Evolutionary conservation across 2,888 invertebrate species (phyloP).

Genomic region (Trichopoda pennipes): DNA sequence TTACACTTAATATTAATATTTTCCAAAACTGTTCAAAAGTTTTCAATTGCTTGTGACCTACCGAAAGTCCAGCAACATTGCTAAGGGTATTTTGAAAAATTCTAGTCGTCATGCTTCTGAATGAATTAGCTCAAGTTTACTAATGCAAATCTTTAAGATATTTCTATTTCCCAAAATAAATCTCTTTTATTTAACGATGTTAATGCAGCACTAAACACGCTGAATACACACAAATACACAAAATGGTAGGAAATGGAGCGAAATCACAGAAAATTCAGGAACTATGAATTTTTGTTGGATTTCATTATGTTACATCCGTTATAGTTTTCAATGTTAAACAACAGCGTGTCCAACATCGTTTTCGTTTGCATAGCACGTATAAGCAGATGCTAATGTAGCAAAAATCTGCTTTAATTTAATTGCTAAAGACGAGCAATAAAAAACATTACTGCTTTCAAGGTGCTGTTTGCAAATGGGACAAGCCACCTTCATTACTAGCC

Average conservation of each 20-base stretch:
- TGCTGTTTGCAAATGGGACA: conserved; percentile 43
- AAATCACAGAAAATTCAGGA: conserved; percentile 10
- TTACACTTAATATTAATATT: no score
- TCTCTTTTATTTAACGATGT: no score
- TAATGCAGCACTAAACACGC: no score
- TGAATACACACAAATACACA: background rate
- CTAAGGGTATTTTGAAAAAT: no score
- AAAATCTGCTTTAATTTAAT: conserved; percentile 33
- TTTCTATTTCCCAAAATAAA: no score
- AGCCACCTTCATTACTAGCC: conserved; percentile 20
- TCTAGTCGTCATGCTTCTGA: no score
- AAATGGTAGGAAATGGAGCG: conserved; percentile 18
- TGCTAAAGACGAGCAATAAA: conserved; percentile 58
- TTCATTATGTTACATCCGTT: conserved; percentile 55
- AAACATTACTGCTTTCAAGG: conserved; percentile 40
- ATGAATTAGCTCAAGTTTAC: no score
- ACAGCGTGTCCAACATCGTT: background rate
- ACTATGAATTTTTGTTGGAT: conserved; percentile 36
- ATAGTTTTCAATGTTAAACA: background rate
- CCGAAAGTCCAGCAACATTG: no score
- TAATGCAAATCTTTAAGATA: no score
- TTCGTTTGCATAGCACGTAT: background rate
- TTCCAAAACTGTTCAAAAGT: no score
- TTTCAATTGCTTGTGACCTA: no score
- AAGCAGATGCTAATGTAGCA: background rate